These are phyloP conservation scores for Xiphydria camelus DNA, from an alignment of 2,888 invertebrate genomes.

Conservation along the genomic window DNA sequence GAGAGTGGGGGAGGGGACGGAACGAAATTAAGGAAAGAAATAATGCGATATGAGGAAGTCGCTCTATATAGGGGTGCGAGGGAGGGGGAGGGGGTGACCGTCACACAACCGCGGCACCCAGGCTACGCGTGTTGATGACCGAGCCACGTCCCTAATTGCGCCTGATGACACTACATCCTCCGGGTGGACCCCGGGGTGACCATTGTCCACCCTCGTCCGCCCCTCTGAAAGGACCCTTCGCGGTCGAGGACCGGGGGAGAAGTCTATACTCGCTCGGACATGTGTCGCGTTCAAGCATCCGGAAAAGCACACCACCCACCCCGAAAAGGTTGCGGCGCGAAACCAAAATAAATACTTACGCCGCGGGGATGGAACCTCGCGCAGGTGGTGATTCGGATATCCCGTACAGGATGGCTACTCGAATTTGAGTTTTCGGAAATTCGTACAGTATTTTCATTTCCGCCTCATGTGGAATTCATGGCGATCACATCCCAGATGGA, in stretches of 20 bases:
- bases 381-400: too few species aligned
- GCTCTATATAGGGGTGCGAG: slow-evolving; percentile 1
- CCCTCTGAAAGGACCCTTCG: slow-evolving; percentile 9
- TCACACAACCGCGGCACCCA: slow-evolving; percentile 9
- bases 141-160: slow-evolving; percentile 49
- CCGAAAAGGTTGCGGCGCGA: slow-evolving; percentile 5
- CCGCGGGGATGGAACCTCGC: slow-evolving; percentile 12
- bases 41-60: slow-evolving; percentile 29
- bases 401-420: too few species aligned
- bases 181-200: too few species aligned
- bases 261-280: slow-evolving; percentile 29
- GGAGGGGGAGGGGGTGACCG: neutral
- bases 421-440: too few species aligned
- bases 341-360: slow-evolving; percentile 2
- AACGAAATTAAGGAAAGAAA: slow-evolving; percentile 38
- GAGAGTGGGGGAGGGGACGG: slow-evolving; percentile 9
- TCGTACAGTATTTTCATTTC: too few species aligned
- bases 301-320: slow-evolving; percentile 50
- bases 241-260: slow-evolving; percentile 8
- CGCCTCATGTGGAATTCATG: too few species aligned
- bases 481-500: too few species aligned
- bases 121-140: slow-evolving; percentile 38
- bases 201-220: slow-evolving; percentile 15
- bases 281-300: slow-evolving; percentile 54
- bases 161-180: slow-evolving; percentile 46